Percentiles rank a stretch among this genome's conserved stretches.
phyloP scores from a whole-genome alignment of 1,140 invertebrate species.

The Asbolus verrucosus region DNA sequence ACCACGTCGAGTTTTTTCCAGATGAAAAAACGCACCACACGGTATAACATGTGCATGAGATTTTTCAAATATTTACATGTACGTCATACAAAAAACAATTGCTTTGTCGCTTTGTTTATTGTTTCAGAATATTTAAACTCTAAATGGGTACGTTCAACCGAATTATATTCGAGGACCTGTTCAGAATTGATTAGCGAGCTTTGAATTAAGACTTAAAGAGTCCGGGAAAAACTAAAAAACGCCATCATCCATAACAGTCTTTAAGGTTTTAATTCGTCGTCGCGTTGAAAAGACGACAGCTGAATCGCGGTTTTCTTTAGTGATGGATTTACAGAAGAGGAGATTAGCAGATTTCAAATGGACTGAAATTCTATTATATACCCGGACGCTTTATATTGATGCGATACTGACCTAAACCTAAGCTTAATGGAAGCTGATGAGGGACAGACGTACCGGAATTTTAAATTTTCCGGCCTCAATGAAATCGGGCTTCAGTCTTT shows the following conservation, averaged over 20 bases:
- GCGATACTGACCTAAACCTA: conserved; percentile 19
- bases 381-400: not conserved
- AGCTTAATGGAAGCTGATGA: conserved; percentile 3
- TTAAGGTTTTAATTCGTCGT: conserved; percentile 13
- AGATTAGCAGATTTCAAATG: conserved; percentile 18
- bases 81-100: not conserved
- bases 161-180: too few species aligned
- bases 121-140: too few species aligned
- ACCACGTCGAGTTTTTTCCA: not conserved
- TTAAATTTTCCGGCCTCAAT: too few species aligned
- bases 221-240: not conserved
- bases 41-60: not conserved
- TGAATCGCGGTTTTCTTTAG: conserved; percentile 3
- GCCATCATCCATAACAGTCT: conserved; percentile 10
- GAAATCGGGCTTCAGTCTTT: too few species aligned
- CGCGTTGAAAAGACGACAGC: conserved; percentile 4
- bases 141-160: too few species aligned
- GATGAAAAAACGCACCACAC: not conserved
- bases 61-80: conserved; percentile 11
- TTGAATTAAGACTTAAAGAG: too few species aligned
- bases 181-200: too few species aligned
- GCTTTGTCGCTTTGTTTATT: too few species aligned
- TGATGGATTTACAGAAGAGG: not conserved
- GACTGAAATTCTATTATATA: conserved; percentile 17
- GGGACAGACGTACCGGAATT: too few species aligned